Base-by-base conservation (phyloP, 2,113 vertebrate species). In the Herpetotheres cachinnans region DNA sequence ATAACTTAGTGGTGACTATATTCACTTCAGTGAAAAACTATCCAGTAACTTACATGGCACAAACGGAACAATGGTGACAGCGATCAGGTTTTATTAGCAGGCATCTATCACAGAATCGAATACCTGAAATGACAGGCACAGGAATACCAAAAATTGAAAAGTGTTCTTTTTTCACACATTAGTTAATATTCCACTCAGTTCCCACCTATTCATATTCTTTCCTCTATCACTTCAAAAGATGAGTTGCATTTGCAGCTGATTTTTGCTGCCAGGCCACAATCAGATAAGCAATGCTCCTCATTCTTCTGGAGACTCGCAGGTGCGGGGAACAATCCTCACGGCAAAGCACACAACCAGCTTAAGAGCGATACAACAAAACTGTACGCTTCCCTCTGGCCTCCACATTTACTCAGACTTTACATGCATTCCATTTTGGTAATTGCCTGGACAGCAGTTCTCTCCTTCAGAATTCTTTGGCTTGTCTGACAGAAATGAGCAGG, bases 71-170 rank as follows among this genome's bases (percentile, higher is more conserved):
- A 71, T 99, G 99, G 97, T 99, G 99, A 97, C 99, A 99, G 65
- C 99, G 99, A 88, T 99, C 99, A 24, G 99, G 99, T 97, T 99
- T 99, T 97, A 99, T 98, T 29, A 99, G 98, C 97, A 99, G 99
- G 98, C 99, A 99, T 91, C 98, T 98, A 89, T 99, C 99, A 96
- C 99, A 99, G 98, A 99, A 99, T 86, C 99, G 98, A 95, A 99
- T 98, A 96, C 99, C 99, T 99, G 96, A 14, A 98, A 96, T 97
- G 38, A 98, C 82, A 97, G 62, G 54, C 36, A 90, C 11, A 30
- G 86, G 55, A 79, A 34, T 9, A 89, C 4, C 59, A n/a, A 55
- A 13, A 24, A 52, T 2, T 59, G 22, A 26, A 55, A 38, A 59
- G 6, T 6, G 47, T 7, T 62, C 26, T 47, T n/a, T 24, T 34